Percentiles rank a stretch among this genome's conserved stretches.
These are phyloP conservation scores for Etheostoma nigrum DNA, from an alignment of 2,797 vertebrate species.

Conservation along the genomic window DNA sequence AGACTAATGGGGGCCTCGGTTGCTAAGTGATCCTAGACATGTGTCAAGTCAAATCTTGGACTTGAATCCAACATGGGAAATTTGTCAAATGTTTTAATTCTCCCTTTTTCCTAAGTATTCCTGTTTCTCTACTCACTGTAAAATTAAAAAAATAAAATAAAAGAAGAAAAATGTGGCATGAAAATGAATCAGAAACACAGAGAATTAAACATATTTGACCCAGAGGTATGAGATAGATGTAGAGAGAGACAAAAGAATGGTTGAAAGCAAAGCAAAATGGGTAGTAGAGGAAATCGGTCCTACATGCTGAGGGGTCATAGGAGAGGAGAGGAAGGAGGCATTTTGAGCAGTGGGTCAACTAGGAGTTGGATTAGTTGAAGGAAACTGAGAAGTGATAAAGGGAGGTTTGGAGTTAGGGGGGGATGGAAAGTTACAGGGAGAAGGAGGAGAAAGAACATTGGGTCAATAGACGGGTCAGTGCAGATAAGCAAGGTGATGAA, in stretches of 20 bases:
- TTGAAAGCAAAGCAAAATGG: conserved; percentile 22
- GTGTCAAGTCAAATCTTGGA: neutral
- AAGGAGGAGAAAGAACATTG: conserved; percentile 40
- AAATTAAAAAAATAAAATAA: conserved; percentile 7
- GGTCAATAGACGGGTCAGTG: conserved; percentile 51
- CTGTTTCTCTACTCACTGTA: neutral
- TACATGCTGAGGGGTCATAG: conserved; percentile 30
- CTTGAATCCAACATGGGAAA: neutral
- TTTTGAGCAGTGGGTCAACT: conserved; percentile 8
- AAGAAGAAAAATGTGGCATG: neutral
- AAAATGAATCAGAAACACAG: conserved; percentile 11
- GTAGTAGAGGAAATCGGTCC: conserved; percentile 11
- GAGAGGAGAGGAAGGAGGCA: conserved; percentile 6
- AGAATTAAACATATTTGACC: neutral
- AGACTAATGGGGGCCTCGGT: neutral
- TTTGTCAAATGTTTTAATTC: neutral
- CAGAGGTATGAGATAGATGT: neutral
- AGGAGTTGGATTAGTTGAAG: conserved; percentile 25
- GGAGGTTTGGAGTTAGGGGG: neutral
- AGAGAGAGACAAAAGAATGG: conserved; percentile 15
- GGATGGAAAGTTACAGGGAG: conserved; percentile 21
- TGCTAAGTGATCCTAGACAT: neutral
- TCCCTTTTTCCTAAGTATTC: neutral
- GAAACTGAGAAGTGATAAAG: conserved; percentile 22
- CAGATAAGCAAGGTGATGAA: conserved; percentile 40